phyloP scores from a whole-genome alignment of 2,888 invertebrate species.

The Apamea epomidion region DNA sequence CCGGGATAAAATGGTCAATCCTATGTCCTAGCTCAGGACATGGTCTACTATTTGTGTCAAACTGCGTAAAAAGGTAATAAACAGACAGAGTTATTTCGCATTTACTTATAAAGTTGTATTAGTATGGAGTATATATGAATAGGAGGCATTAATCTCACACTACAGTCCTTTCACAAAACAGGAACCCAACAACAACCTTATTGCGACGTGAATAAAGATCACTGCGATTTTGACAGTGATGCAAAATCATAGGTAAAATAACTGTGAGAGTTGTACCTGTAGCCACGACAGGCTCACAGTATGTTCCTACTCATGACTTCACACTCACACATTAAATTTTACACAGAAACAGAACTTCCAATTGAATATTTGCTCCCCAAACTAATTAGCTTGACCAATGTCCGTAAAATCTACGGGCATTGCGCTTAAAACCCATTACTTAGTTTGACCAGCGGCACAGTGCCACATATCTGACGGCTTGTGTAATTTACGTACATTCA shows the following conservation, averaged over 20 bases:
- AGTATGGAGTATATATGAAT: no score
- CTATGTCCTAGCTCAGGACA: neutral
- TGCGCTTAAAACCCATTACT: conserved; percentile 69
- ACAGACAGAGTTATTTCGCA: neutral
- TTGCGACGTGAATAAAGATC: no score
- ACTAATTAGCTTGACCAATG: conserved; percentile 63
- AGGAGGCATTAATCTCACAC: no score
- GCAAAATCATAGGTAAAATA: no score
- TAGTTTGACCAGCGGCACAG: conserved; percentile 66
- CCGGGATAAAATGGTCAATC: neutral
- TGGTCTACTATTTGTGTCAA: neutral
- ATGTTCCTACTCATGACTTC: neutral
- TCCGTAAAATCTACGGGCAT: conserved; percentile 63
- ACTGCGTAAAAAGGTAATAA: neutral
- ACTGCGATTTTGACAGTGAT: no score
- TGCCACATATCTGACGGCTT: conserved; percentile 71
- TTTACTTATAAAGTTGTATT: no score
- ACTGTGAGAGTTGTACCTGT: neutral
- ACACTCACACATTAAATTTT: neutral
- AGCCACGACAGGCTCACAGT: neutral
- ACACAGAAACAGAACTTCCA: neutral
- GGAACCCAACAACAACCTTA: no score
- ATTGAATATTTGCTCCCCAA: conserved; percentile 43
- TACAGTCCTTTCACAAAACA: no score
- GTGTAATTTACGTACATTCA: conserved; percentile 80